Evolutionary conservation across 2,113 vertebrate genomes (phyloP).

Genomic region (Lepus timidus): DNA sequence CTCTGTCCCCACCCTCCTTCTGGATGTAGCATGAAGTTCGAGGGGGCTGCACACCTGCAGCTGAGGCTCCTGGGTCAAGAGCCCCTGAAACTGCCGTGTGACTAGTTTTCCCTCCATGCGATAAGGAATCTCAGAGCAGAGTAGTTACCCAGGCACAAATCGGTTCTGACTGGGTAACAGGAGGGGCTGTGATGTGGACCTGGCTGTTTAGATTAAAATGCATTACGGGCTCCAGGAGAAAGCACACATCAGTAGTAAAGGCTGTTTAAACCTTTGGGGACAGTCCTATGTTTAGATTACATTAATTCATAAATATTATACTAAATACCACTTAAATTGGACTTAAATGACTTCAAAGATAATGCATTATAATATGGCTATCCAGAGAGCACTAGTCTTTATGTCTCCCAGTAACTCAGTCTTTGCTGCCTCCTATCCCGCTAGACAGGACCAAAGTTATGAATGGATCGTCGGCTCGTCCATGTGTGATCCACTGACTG

Average conservation of each 20-base stretch:
- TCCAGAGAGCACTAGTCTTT: conserved; percentile 91
- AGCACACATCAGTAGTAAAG: conserved; percentile 82
- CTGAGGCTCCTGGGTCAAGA: conserved; percentile 53
- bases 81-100: conserved; percentile 17
- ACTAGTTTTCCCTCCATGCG: conserved; percentile 34
- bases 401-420: conserved; percentile 88
- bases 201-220: conserved; percentile 86
- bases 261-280: conserved; percentile 86
- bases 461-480: conserved; percentile 87
- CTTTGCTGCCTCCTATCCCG: conserved; percentile 84
- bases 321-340: conserved; percentile 91
- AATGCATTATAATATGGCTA: conserved; percentile 90
- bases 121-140: conserved; percentile 75
- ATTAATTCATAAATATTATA: conserved; percentile 93
- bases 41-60: not conserved
- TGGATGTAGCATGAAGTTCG: conserved; percentile 4
- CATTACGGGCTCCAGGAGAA: conserved; percentile 76
- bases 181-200: conserved; percentile 80
- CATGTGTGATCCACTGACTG: conserved; percentile 83
- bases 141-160: conserved; percentile 79
- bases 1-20: not conserved
- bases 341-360: conserved; percentile 91
- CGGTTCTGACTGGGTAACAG: conserved; percentile 84
- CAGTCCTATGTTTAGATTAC: conserved; percentile 89
- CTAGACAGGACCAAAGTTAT: conserved; percentile 87